A percentile compares a stretch with the other conserved stretches of the same genome.
phyloP scores from a whole-genome alignment of 35 echinoderm and acorn worm species.

The Stichopus chloronotus region DNA sequence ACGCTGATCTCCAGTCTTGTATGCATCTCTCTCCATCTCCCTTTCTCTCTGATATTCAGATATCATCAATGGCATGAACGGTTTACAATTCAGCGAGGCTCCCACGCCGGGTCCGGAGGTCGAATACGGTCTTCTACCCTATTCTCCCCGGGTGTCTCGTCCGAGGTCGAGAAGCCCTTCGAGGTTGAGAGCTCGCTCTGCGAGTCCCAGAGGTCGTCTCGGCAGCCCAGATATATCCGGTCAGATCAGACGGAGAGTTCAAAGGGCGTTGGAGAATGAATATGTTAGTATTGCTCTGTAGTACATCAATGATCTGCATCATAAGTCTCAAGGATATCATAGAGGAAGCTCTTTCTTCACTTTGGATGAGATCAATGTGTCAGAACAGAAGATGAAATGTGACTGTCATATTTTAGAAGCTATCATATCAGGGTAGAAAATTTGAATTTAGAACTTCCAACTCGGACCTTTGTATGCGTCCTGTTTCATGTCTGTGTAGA shows the following conservation, averaged over 20 bases:
- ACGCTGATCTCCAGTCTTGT: no score
- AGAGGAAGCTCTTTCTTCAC: no score
- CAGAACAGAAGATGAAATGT: no score
- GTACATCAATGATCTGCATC: neutral
- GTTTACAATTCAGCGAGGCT: slow-evolving; percentile 7
- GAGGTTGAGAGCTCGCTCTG: slow-evolving; percentile 43
- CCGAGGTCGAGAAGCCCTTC: slow-evolving; percentile 33
- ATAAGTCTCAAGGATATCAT: neutral
- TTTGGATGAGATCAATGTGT: no score
- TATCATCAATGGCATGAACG: slow-evolving; percentile 61
- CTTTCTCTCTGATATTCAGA: neutral
- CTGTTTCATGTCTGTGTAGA: no score
- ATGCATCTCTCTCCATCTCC: no score
- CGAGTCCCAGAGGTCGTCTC: slow-evolving; percentile 43
- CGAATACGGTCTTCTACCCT: slow-evolving; percentile 78
- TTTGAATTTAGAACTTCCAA: no score
- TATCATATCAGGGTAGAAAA: no score
- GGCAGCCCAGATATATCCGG: slow-evolving; percentile 47
- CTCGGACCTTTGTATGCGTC: no score
- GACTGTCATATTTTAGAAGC: no score
- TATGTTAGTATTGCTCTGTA: slow-evolving; percentile 62
- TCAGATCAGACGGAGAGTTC: slow-evolving; percentile 68
- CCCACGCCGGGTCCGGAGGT: slow-evolving; percentile 60
- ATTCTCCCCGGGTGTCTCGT: slow-evolving; percentile 79
- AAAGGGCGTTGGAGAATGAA: slow-evolving; percentile 74